Evolutionary conservation across 2,797 vertebrate species (phyloP), one percentile per base, ranked within the genome.

Genomic region (Loris lydekkerianus): DNA sequence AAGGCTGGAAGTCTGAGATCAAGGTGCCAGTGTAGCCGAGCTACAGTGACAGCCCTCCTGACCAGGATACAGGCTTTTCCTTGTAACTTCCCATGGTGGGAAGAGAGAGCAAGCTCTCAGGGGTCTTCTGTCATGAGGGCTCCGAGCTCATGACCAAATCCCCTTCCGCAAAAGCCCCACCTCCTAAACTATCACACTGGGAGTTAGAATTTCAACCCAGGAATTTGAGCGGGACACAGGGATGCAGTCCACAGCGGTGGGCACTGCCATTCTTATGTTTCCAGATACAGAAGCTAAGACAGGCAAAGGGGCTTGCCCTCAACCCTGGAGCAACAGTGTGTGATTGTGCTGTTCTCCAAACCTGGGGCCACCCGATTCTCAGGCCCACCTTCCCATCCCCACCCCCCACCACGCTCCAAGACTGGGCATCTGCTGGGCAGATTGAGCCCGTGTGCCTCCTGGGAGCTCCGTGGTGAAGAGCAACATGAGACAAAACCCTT

Each of bases 261-360:
- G 14, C 7, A 4, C 1, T 20, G 0, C 37, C 10, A 2, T 25
- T 53, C 23, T 73, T 25, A 3, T 13, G 5, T 27, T 72, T 58
- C 67, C 73, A 72, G n/a, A 23, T 17, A 5, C 60, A 25, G 77
- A 78, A 56, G 25, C 3, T 27, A 20, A 21, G 15, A 18, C 18
- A 13, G 18, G 40, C 0, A 9, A 27, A n/a, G 60, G 17, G 15
- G 13, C 18, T 2, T 77, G 37, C 5, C 37, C 10, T 21, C 1
- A 0, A 3, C 21, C 0, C 0, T 23, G 37, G 10, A 31, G 18
- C 0, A 7, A 43, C 2, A 40, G 43, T 10, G 7, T 0, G 0
- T 1, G 17, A n/a, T 0, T 0, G 6, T 23, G 67, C 6, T 13
- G 23, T 18, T 21, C 43, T 37, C 29, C 23, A n/a, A 23, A 63